Conservation (phyloP, 2,113 vertebrate genomes). For the Poeciliopsis retropinna region DNA sequence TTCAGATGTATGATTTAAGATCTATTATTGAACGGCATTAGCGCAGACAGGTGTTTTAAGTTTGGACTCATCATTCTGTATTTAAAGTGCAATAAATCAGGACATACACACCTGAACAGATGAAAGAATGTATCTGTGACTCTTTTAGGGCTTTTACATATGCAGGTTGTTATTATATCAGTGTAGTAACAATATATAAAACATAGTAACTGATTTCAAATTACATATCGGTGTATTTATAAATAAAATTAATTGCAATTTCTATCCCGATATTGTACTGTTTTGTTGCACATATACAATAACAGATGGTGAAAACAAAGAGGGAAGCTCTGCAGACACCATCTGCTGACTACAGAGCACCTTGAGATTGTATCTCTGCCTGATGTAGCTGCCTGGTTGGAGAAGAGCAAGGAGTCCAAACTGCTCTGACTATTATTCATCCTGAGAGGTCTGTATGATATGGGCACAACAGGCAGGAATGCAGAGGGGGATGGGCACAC, state of each 20-base stretch:
- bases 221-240: background rate
- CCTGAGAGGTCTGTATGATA: slow-evolving; percentile 58
- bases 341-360: slow-evolving; percentile 63
- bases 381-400: slow-evolving; percentile 49
- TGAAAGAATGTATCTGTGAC: background rate
- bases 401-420: slow-evolving; percentile 67
- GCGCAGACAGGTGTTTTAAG: no score
- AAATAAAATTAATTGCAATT: background rate
- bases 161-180: background rate
- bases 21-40: no score
- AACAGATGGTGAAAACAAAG: slow-evolving; percentile 7
- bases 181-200: background rate
- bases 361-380: slow-evolving; percentile 61
- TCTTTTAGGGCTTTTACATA: background rate
- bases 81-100: no score
- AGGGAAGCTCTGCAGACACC: slow-evolving; percentile 32
- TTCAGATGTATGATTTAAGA: no score
- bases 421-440: slow-evolving; percentile 71
- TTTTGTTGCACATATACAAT: slow-evolving; percentile 4
- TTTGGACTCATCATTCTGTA: no score
- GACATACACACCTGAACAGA: background rate
- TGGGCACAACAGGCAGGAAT: slow-evolving; percentile 51
- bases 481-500: slow-evolving; percentile 36
- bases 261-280: background rate
- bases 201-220: background rate